phyloP scores from a whole-genome alignment of 1,140 invertebrate genomes.

The Heliconius hermathena region DNA sequence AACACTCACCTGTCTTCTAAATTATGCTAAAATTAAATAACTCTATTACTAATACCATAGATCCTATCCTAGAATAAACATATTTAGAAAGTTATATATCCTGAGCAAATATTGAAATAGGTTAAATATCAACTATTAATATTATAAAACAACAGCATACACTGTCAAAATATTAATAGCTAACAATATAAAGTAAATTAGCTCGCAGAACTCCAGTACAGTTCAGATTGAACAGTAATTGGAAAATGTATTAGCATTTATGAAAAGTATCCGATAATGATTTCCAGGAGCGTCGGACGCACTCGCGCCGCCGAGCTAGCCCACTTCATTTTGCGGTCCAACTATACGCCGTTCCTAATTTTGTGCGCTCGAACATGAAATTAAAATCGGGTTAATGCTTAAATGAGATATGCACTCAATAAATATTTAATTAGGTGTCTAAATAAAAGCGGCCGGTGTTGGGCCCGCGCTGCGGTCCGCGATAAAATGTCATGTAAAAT shows the following conservation, averaged over 20 bases:
- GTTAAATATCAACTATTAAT: background rate
- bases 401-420: constrained; percentile 79
- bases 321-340: constrained; percentile 77
- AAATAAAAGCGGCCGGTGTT: constrained; percentile 72
- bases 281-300: constrained; percentile 60
- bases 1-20: background rate
- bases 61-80: too few relatives aligned
- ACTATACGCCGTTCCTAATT: constrained; percentile 73
- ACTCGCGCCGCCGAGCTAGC: constrained; percentile 53
- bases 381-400: constrained; percentile 79
- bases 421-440: constrained; percentile 81
- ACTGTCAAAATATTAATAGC: constrained; percentile 6
- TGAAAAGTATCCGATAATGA: constrained; percentile 72
- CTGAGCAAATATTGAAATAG: background rate
- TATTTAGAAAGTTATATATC: too few relatives aligned
- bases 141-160: background rate
- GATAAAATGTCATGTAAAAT: constrained; percentile 67
- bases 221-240: constrained; percentile 34
- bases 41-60: too few relatives aligned
- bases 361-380: constrained; percentile 77
- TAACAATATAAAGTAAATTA: constrained; percentile 8
- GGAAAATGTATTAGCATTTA: constrained; percentile 44
- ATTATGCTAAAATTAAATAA: background rate
- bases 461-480: constrained; percentile 54
- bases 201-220: constrained; percentile 19